phyloP scores from a whole-genome alignment of 2,888 invertebrate species.

The Lymantria dispar region DNA sequence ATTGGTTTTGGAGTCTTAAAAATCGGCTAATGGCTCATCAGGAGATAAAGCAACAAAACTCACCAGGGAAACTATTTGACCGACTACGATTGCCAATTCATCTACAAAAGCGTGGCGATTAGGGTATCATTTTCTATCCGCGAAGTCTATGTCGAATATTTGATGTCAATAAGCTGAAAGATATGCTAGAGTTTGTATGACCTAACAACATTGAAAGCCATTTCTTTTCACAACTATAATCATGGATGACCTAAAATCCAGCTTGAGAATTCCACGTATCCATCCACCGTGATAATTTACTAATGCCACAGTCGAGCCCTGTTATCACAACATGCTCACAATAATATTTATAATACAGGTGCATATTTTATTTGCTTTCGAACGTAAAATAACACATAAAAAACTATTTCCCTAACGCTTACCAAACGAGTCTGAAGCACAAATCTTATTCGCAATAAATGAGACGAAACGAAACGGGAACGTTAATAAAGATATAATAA shows the following conservation, averaged over 20 bases:
- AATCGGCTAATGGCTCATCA: no score
- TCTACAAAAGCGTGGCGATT: no score
- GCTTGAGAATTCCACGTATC: slow-evolving; percentile 33
- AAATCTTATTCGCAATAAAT: slow-evolving; percentile 70
- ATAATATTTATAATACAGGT: slow-evolving; percentile 60
- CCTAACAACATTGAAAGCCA: no score
- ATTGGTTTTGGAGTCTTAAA: no score
- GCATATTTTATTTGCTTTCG: slow-evolving; percentile 62
- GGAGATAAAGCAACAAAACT: no score
- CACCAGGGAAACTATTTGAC: no score
- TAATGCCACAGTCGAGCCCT: slow-evolving; percentile 42
- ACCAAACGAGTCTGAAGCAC: slow-evolving; percentile 44
- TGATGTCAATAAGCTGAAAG: no score
- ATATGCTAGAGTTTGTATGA: no score
- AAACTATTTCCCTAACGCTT: slow-evolving; percentile 53
- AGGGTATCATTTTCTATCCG: no score
- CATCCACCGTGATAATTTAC: slow-evolving; percentile 52
- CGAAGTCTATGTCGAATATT: no score
- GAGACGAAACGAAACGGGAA: slow-evolving; percentile 57
- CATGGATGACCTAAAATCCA: slow-evolving; percentile 4
- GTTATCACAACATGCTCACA: slow-evolving; percentile 52
- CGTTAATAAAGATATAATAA: slow-evolving; percentile 81
- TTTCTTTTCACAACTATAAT: background rate
- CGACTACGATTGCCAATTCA: no score
- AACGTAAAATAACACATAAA: slow-evolving; percentile 57